These are phyloP conservation scores for Palaemon carinicauda DNA, from an alignment of 1,140 invertebrate species.

Conservation along the genomic window DNA sequence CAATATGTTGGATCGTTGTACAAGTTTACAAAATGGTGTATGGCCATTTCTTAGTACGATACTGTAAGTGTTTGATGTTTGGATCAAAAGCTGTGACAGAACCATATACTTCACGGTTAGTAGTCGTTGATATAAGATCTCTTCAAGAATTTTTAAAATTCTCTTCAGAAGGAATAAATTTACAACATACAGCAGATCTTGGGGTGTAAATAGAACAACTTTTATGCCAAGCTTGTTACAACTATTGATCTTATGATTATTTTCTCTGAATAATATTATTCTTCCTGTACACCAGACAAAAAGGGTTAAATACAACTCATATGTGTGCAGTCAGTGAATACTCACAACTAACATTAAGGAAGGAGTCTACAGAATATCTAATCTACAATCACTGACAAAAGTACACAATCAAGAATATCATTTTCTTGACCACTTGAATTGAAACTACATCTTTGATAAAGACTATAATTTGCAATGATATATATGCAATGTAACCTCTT, in stretches of 20 bases:
- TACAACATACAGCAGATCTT: neutral
- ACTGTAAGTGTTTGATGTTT: neutral
- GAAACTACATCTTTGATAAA: neutral
- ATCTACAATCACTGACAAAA: slow-evolving; percentile 33
- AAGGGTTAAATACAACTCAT: slow-evolving; percentile 18
- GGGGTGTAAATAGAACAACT: neutral
- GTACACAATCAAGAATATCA: slow-evolving; percentile 6
- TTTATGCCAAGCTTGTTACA: neutral
- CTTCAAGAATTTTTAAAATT: neutral
- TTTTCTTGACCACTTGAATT: neutral
- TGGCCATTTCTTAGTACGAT: neutral
- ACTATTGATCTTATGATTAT: slow-evolving; percentile 5
- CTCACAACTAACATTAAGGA: slow-evolving; percentile 26
- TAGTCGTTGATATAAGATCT: neutral
- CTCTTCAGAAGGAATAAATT: neutral
- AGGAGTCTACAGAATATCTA: slow-evolving; percentile 4
- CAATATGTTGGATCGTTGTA: slow-evolving; percentile 24
- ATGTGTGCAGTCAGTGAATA: slow-evolving; percentile 23
- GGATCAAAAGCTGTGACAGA: slow-evolving; percentile 9
- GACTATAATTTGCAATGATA: neutral
- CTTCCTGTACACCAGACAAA: slow-evolving; percentile 30
- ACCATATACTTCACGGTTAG: too few relatives aligned
- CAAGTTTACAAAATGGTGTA: slow-evolving; percentile 1
- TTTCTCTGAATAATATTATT: neutral
- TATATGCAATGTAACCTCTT: neutral